A percentile compares a stretch with the other conserved stretches of the same genome.
Conservation (phyloP, 2,797 vertebrate species). For the Arnoldichthys spilopterus region DNA sequence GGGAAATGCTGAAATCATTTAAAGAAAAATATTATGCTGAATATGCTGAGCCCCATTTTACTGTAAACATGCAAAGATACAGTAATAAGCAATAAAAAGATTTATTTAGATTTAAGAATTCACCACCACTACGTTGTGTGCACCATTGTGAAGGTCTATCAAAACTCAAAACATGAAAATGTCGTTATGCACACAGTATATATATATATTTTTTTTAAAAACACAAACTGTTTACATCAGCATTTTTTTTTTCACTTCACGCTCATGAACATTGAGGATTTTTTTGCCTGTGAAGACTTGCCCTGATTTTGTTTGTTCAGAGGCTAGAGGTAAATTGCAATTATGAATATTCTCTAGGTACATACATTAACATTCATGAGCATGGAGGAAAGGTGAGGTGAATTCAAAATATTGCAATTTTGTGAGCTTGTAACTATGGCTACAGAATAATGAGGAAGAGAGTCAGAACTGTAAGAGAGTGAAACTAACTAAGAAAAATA, state of each 20-base stretch:
- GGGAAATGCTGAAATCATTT: neutral
- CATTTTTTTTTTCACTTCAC: conserved; percentile 62
- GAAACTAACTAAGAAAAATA: neutral
- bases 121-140: conserved; percentile 60
- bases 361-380: conserved; percentile 68
- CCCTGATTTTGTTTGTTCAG: conserved; percentile 54
- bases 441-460: conserved; percentile 15
- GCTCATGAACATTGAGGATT: conserved; percentile 64
- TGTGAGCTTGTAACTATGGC: conserved; percentile 29
- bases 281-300: conserved; percentile 60
- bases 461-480: neutral
- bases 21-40: neutral
- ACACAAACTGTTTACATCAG: conserved; percentile 17
- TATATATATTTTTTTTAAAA: conserved; percentile 60
- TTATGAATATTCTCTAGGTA: conserved; percentile 68
- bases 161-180: conserved; percentile 69
- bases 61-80: neutral
- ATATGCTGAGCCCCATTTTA: neutral
- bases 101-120: conserved; percentile 69
- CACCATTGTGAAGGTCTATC: conserved; percentile 62
- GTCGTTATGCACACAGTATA: conserved; percentile 66
- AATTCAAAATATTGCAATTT: conserved; percentile 45
- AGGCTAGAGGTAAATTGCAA: conserved; percentile 59
- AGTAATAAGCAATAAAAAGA: conserved; percentile 64
- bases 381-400: conserved; percentile 54